phyloP scores from a whole-genome alignment of 2,888 invertebrate species.

The Eucriotettix oculatus region DNA sequence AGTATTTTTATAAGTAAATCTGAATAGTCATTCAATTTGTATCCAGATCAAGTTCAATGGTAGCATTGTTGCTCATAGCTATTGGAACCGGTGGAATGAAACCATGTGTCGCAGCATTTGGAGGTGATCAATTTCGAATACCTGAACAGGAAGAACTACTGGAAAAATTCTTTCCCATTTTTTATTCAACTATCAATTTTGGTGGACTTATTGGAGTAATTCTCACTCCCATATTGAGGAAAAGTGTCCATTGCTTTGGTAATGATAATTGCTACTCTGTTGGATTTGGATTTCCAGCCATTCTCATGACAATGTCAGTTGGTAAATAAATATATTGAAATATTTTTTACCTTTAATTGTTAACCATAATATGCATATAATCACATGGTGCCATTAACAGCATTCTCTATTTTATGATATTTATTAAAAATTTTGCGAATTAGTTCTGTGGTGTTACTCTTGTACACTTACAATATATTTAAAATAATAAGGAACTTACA shows the following conservation, averaged over 20 bases:
- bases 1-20: no score
- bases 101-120: slow-evolving; percentile 88
- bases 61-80: slow-evolving; percentile 58
- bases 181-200: slow-evolving; percentile 70
- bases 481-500: no score
- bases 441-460: no score
- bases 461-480: no score
- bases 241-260: slow-evolving; percentile 45
- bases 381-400: no score
- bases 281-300: slow-evolving; percentile 63
- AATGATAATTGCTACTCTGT: slow-evolving; percentile 52
- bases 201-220: slow-evolving; percentile 48
- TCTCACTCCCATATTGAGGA: slow-evolving; percentile 53
- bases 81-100: slow-evolving; percentile 91
- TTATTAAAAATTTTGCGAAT: no score
- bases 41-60: background rate
- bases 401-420: no score
- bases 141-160: slow-evolving; percentile 65
- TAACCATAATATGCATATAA: no score
- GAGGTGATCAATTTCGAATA: slow-evolving; percentile 80
- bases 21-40: no score
- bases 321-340: slow-evolving; percentile 26
- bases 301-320: slow-evolving; percentile 49
- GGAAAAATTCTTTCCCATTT: slow-evolving; percentile 81
- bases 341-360: no score